Evolutionary conservation across 2,797 vertebrate species (phyloP).

Genomic region (Macroramphosus scolopax): DNA sequence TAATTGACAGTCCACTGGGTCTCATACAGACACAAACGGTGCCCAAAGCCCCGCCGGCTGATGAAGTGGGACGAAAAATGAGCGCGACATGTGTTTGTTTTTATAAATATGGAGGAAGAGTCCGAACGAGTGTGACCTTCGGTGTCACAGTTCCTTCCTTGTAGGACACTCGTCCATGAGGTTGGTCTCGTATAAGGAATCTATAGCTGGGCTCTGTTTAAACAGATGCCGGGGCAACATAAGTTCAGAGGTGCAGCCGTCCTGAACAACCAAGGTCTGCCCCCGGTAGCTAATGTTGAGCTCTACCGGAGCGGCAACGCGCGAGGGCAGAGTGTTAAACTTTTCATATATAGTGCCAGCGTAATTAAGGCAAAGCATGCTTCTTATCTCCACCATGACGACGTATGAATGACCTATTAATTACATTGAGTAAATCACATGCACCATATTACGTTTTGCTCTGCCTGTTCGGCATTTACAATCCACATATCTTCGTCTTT

Average conservation of each 20-base stretch:
- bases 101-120: no score
- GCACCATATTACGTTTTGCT: background rate
- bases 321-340: background rate
- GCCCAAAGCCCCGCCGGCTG: no score
- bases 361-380: background rate
- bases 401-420: slow-evolving; percentile 1
- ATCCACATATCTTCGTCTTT: background rate
- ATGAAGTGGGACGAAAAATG: no score
- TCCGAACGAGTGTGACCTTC: no score
- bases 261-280: background rate
- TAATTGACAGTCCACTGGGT: no score
- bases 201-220: background rate
- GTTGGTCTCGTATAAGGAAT: no score
- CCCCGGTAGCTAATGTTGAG: background rate
- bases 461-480: background rate
- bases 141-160: no score
- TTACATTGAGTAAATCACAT: background rate
- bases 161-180: no score
- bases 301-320: background rate
- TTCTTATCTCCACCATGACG: background rate
- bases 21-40: no score
- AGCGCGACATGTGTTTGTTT: no score
- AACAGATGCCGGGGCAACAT: background rate
- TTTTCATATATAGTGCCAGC: background rate
- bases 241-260: background rate